phyloP scores from a whole-genome alignment of 2,113 vertebrate species.

The Calonectris borealis region DNA sequence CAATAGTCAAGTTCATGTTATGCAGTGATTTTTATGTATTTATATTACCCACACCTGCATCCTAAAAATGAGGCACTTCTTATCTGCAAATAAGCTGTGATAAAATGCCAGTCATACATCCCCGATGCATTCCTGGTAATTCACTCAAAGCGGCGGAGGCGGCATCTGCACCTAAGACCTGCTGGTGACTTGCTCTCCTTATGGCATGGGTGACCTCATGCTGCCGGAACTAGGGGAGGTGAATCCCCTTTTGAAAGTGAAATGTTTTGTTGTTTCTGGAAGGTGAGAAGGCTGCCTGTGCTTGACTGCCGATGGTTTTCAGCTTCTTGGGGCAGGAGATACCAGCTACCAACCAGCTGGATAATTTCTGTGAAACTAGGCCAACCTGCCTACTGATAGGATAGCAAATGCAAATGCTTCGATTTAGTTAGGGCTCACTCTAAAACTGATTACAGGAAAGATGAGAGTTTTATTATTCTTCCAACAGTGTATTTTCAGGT shows the following conservation, averaged over 20 bases:
- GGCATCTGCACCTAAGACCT: not conserved
- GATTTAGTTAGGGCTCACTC: not conserved
- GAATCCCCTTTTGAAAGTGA: not conserved
- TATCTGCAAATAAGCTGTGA: not conserved
- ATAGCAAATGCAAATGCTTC: not conserved
- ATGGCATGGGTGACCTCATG: accelerated
- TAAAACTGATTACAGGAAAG: not conserved
- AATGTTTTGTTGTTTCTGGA: not conserved
- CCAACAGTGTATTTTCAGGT: not conserved
- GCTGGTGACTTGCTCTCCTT: not conserved
- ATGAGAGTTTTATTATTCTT: not conserved
- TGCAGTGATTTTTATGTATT: not conserved
- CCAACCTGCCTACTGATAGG: not conserved
- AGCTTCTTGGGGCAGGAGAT: not conserved
- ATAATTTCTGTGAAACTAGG: not conserved
- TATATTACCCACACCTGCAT: accelerated
- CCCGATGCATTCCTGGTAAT: not conserved
- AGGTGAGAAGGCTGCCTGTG: not conserved
- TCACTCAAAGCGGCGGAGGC: not conserved
- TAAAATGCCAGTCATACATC: not conserved
- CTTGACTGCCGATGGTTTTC: not conserved
- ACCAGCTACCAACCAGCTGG: not conserved
- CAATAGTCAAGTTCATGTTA: not conserved
- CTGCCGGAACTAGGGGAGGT: not conserved
- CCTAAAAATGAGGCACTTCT: not conserved